Evolutionary conservation across 1,140 invertebrate species (phyloP).

Genomic region (Pinna nobilis): DNA sequence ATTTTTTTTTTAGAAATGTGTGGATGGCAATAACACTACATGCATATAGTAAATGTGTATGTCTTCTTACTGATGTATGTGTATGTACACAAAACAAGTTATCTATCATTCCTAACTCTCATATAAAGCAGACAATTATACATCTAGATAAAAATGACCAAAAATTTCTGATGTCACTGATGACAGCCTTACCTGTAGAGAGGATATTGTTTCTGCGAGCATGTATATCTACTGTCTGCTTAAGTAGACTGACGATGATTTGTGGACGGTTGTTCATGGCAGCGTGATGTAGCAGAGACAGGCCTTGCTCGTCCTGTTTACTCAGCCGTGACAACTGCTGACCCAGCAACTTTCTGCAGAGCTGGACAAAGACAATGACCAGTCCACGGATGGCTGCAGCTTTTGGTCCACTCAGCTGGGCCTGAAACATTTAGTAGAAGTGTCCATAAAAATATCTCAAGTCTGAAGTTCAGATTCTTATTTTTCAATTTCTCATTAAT

Average conservation of each 20-base stretch:
- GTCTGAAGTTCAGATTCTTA: no score
- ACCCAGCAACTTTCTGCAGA: conserved; percentile 65
- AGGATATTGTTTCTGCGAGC: conserved; percentile 66
- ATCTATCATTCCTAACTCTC: no score
- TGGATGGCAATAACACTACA: no score
- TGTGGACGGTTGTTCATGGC: conserved; percentile 73
- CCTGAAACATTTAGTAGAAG: conserved; percentile 63
- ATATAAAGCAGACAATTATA: no score
- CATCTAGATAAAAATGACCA: no score
- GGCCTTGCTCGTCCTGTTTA: conserved; percentile 73
- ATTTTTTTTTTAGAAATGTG: no score
- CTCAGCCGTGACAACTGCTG: conserved; percentile 63
- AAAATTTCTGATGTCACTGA: neutral
- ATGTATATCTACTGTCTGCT: conserved; percentile 71
- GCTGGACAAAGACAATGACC: conserved; percentile 67
- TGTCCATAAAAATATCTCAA: no score
- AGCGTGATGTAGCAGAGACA: conserved; percentile 71
- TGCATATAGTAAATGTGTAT: no score
- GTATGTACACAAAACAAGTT: no score
- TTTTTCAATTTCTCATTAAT: neutral
- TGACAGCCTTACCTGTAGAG: conserved; percentile 62
- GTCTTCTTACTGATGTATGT: no score
- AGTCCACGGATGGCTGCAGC: conserved; percentile 68
- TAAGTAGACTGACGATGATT: conserved; percentile 68
- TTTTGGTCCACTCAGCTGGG: conserved; percentile 63